phyloP scores from a whole-genome alignment of 2,113 vertebrate genomes.

The Thunnus thynnus region DNA sequence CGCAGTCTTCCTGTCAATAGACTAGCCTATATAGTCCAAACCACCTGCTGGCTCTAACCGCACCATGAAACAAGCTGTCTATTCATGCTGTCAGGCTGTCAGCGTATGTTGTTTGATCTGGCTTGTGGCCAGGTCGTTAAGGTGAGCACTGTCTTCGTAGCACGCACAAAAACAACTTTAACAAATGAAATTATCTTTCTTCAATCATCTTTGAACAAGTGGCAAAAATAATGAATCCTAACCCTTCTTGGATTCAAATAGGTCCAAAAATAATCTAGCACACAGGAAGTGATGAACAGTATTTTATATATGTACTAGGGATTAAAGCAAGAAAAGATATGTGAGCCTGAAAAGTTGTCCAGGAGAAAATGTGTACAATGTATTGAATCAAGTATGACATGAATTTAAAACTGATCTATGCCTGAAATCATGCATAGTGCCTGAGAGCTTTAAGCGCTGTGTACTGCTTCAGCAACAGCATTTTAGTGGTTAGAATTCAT shows the following conservation, averaged over 20 bases:
- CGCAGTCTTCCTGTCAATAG: neutral
- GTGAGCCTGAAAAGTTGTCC: no score
- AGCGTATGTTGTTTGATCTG: slow-evolving; percentile 4
- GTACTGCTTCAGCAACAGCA: neutral
- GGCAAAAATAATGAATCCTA: neutral
- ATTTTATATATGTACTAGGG: neutral
- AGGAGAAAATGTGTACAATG: no score
- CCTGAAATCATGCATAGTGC: no score
- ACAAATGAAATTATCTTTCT: neutral
- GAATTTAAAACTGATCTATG: no score
- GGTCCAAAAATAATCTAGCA: neutral
- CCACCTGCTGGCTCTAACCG: slow-evolving; percentile 36
- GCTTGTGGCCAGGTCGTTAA: slow-evolving; percentile 1
- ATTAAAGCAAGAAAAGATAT: no score
- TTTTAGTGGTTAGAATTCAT: no score
- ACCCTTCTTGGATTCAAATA: neutral
- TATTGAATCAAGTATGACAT: no score
- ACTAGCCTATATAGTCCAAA: neutral
- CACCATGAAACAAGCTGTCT: slow-evolving; percentile 51
- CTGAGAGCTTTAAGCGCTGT: no score
- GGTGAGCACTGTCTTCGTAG: slow-evolving; percentile 12
- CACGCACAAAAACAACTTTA: no score
- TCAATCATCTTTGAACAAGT: neutral
- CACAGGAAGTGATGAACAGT: neutral
- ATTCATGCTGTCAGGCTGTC: slow-evolving; percentile 51